A percentile compares a stretch with the other conserved stretches of the same genome.
These are phyloP conservation scores for Cheirogaleus medius DNA, from an alignment of 2,113 vertebrate species.

Conservation along the genomic window DNA sequence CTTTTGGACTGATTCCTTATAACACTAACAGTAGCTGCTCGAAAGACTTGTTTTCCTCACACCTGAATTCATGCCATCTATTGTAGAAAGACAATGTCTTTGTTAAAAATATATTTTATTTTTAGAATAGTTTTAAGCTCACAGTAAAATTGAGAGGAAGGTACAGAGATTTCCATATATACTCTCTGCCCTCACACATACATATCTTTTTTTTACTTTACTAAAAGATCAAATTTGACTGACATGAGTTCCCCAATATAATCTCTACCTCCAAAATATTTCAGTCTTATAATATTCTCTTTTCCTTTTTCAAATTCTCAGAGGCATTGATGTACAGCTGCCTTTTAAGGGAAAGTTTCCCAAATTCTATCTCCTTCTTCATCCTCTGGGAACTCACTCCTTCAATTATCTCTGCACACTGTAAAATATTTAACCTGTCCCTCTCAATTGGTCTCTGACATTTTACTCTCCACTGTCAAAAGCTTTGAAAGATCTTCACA, in stretches of 20 bases:
- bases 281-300: neutral
- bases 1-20: neutral
- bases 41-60: neutral
- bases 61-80: neutral
- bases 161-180: neutral
- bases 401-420: neutral
- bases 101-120: neutral
- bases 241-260: neutral
- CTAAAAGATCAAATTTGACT: neutral
- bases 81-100: neutral
- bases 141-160: neutral
- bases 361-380: neutral
- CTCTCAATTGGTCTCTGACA: neutral
- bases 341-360: neutral
- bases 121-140: neutral
- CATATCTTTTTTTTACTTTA: neutral
- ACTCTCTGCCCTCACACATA: accelerated
- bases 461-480: neutral
- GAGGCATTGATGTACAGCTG: neutral
- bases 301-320: neutral
- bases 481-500: neutral
- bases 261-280: neutral
- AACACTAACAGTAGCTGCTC: neutral
- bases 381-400: neutral
- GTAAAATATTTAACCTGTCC: constrained; percentile 4